phyloP scores from a whole-genome alignment of 2,797 vertebrate genomes.

The Decapterus maruadsi region DNA sequence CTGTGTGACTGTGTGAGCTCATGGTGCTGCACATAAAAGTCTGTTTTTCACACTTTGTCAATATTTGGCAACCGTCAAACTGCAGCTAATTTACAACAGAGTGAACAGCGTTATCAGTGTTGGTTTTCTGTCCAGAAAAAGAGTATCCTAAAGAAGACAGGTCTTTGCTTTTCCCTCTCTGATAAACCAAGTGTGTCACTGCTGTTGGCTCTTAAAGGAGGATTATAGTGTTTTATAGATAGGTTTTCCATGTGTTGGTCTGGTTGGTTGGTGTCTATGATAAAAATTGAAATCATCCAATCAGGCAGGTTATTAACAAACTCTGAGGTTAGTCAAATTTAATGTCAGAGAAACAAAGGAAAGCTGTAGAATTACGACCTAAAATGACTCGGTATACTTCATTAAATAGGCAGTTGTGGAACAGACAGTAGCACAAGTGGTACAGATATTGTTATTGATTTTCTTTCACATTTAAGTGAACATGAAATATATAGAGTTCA shows the following conservation, averaged over 20 bases:
- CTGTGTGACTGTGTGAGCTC: slow-evolving; percentile 22
- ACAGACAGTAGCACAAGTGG: background rate
- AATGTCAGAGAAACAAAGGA: background rate
- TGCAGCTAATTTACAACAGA: slow-evolving; percentile 5
- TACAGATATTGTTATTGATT: slow-evolving; percentile 25
- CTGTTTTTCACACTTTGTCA: slow-evolving; percentile 67
- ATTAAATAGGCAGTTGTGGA: background rate
- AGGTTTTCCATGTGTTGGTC: background rate
- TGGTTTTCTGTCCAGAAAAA: background rate
- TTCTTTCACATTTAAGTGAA: slow-evolving; percentile 18
- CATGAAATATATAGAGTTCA: slow-evolving; percentile 13
- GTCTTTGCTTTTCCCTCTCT: background rate
- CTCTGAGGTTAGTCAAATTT: background rate
- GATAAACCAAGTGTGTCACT: too few relatives aligned
- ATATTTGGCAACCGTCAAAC: slow-evolving; percentile 42
- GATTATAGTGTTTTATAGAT: background rate
- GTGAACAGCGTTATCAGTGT: background rate
- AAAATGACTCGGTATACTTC: background rate
- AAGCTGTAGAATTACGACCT: background rate
- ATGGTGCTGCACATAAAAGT: slow-evolving; percentile 37
- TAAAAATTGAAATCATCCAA: too few relatives aligned
- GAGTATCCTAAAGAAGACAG: too few relatives aligned
- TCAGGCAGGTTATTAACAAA: background rate
- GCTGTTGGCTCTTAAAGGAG: background rate
- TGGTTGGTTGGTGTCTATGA: background rate